Evolutionary conservation across 1,140 invertebrate genomes (phyloP).

Genomic region (Sycobia sp.): DNA sequence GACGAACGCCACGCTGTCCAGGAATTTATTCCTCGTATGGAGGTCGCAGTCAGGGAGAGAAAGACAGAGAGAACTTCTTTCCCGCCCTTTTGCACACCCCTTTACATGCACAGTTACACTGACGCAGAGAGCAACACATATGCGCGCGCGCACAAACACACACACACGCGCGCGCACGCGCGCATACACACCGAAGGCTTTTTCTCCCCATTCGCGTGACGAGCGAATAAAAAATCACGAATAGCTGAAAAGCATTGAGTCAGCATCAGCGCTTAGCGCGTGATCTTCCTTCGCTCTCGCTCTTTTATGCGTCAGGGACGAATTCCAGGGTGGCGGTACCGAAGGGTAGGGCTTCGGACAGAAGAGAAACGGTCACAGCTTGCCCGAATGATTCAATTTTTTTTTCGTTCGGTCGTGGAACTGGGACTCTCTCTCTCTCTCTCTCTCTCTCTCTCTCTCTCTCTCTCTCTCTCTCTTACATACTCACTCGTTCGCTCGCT

Average conservation of each 20-base stretch:
- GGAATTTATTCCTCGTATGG: slow-evolving; percentile 29
- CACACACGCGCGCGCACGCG: no score
- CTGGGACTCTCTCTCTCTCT: not conserved
- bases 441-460: not conserved
- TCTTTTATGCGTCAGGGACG: not conserved
- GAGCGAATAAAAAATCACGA: slow-evolving; percentile 28
- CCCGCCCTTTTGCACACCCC: not conserved
- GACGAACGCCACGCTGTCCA: not conserved
- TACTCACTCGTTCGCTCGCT: no score
- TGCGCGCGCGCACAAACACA: no score
- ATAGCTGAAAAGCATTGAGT: slow-evolving; percentile 23
- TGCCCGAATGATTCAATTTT: slow-evolving; percentile 33
- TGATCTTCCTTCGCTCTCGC: not conserved
- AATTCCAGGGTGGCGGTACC: no score
- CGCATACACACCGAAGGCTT: no score
- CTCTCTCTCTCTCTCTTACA: not conserved
- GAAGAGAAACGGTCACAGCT: slow-evolving; percentile 22
- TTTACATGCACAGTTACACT: no score
- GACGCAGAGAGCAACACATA: no score
- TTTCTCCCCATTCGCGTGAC: slow-evolving; percentile 10
- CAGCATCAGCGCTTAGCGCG: slow-evolving; percentile 26
- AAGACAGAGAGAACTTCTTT: not conserved
- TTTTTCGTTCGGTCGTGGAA: not conserved
- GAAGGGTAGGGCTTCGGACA: slow-evolving; percentile 14
- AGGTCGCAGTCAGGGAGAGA: slow-evolving; percentile 1